Base-by-base conservation (phyloP, 1,140 invertebrate genomes). In the Drosophila bocqueti region DNA sequence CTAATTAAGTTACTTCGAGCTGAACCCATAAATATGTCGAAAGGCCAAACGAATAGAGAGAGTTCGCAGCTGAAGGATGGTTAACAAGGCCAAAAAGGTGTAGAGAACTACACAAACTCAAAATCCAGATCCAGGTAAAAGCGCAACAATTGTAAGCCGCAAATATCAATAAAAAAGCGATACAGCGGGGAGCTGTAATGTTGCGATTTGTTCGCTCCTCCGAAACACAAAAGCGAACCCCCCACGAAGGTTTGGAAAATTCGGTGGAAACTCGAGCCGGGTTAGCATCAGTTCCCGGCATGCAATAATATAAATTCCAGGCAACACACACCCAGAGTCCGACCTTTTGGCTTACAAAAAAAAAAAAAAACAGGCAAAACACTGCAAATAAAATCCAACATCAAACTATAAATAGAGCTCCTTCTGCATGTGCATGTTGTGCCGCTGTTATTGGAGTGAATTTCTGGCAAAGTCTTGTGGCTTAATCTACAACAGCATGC, bases 281-380 rank as follows among this genome's bases (percentile, higher is more conserved):
- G 61, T 60, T 83, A 68, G 58, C 67, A 47, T 52, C 69, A 66
- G 71, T 85, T 65, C 74, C 66, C 58, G 83, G 83, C 78, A 86
- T 86, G 83, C 83, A 86, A 86, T 86, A 86, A 86, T 86, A 86
- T 86, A 86, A 86, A 86, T 86, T 86, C 83, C 83, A 47, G 49
- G 45, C 47, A 60, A 61, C 60, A 66, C 34, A 74, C 62, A 66
- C 50, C 62, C 49, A 54, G 16, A 49, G 46, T 31, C 66, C 43
- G 54, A 76, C 61, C 66, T 65, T 42, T 61, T 46, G 62, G 47
- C 67, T 75, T 65, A 13, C 38, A 57, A 54, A 67, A 55, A 59
- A 24, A 55, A 59, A 24, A 38, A 61, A 54, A 67, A 55, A 47
- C 15, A 21, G 15, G 15, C 21, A 38, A 45, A 63, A 43, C 47